Evolutionary conservation across 2,797 vertebrate genomes (phyloP), one percentile per base, ranked within the genome.

Genomic region (Acanthurus tractus): DNA sequence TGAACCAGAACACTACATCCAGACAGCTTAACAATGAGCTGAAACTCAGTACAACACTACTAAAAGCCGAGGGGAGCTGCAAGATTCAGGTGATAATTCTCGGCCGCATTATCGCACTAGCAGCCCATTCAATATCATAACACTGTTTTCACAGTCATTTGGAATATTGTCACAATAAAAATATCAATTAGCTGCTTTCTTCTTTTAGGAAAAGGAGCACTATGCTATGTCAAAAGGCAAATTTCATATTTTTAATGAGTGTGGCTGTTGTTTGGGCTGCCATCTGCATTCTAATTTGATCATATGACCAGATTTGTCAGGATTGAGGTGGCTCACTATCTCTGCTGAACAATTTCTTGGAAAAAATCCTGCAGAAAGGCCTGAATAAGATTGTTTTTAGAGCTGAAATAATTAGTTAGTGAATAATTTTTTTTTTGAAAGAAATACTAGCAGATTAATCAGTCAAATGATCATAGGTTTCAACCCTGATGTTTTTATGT

Each of bases 71-170:
- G 17, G 11, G 23, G 34, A 49, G 62, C 34, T 50, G 12, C 34
- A 34, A 70, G 45, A 42, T 42, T 29, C 20, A 50, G 56, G 17
- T 42, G 34, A 70, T n/a, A 20, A 42, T 23, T n/a, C 54, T 23
- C n/a, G 40, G 18, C 36, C 15, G 42, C 13, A 11, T 48, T n/a
- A 17, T 36, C 13, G 10, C 53, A 38, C 0, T 7, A 58, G 55
- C 3, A 1, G n/a, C 10, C 3, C 1, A 10, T 52, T 44, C 20
- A 34, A 23, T 22, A 25, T 9, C 17, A 45, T 59, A n/a, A 69
- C 15, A 48, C 11, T 50, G 2, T 25, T 46, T 23, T 42, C 34
- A 40, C 13, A 23, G 50, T 20, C 3, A 22, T 38, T 48, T 48
- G 3, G 4, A 11, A 52, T 20, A 53, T 15, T 50, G 34, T 59